These are phyloP conservation scores for Drosophila fungiperda DNA, from an alignment of 2,888 invertebrate species.

Conservation along the genomic window DNA sequence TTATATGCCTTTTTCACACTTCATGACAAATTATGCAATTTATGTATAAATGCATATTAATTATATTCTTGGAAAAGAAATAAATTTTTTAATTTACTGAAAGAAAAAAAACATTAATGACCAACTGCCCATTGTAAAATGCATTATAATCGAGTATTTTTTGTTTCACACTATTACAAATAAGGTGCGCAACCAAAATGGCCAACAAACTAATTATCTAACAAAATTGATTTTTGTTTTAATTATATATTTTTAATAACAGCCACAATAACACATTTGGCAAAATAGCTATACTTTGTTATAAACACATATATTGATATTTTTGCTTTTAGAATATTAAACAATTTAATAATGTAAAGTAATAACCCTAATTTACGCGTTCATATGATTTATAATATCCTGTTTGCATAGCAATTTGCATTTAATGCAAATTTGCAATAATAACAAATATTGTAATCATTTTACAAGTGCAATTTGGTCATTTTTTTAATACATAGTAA, in stretches of 20 bases:
- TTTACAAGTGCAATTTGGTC: slow-evolving; percentile 30
- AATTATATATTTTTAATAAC: slow-evolving; percentile 12
- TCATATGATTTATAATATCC: slow-evolving; percentile 23
- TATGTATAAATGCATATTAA: slow-evolving; percentile 45
- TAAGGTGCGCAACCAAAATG: slow-evolving; percentile 36
- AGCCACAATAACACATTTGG: neutral
- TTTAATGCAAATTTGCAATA: slow-evolving; percentile 55
- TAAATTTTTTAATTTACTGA: neutral
- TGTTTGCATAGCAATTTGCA: slow-evolving; percentile 56
- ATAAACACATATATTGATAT: neutral
- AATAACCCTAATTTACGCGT: slow-evolving; percentile 51
- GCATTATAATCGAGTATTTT: slow-evolving; percentile 44
- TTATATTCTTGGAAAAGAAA: slow-evolving; percentile 29
- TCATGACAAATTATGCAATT: slow-evolving; percentile 13
- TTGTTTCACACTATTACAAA: slow-evolving; percentile 25
- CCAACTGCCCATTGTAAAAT: slow-evolving; percentile 12
- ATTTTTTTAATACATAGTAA: slow-evolving; percentile 61
- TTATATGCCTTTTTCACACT: slow-evolving; percentile 22
- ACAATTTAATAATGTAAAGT: slow-evolving; percentile 30
- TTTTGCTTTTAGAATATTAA: slow-evolving; percentile 34
- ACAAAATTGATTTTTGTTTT: slow-evolving; percentile 49
- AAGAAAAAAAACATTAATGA: neutral
- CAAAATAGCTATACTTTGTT: neutral
- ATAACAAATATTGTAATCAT: slow-evolving; percentile 44
- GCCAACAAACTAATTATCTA: slow-evolving; percentile 57